These are phyloP conservation scores for Hucho hucho DNA, from an alignment of 2,113 vertebrate genomes.

Conservation along the genomic window DNA sequence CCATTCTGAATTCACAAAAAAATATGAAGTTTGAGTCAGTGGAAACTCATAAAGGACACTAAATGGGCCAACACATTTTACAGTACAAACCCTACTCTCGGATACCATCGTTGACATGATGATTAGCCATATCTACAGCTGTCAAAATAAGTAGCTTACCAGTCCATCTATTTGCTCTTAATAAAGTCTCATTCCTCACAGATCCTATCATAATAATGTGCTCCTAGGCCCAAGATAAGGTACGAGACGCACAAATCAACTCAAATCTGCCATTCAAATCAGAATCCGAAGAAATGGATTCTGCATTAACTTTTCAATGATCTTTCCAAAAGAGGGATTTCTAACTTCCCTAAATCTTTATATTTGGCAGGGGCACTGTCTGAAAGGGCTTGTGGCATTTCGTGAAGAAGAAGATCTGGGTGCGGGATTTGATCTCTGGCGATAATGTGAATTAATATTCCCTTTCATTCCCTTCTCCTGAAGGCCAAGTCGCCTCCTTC, in stretches of 20 bases:
- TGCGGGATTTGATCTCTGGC: conserved; percentile 55
- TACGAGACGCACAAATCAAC: conserved; percentile 31
- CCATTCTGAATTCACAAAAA: background rate
- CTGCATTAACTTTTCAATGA: no score
- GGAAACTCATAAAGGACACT: background rate
- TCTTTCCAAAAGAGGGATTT: no score
- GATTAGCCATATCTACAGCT: conserved; percentile 6
- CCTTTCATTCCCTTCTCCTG: conserved; percentile 31
- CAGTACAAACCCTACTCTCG: conserved; percentile 5
- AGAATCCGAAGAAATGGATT: background rate
- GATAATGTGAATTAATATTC: conserved; percentile 63
- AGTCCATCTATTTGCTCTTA: conserved; percentile 21
- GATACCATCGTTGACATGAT: conserved; percentile 6
- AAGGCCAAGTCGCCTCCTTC: conserved; percentile 51
- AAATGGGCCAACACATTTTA: conserved; percentile 3
- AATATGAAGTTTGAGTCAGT: background rate
- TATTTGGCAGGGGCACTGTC: no score
- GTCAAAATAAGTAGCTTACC: conserved; percentile 14
- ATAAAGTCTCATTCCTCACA: conserved; percentile 35
- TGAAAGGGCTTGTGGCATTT: no score
- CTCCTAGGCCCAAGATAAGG: conserved; percentile 52
- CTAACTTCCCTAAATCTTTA: no score
- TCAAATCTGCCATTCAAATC: conserved; percentile 48
- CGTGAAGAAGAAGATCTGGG: conserved; percentile 24
- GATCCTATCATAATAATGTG: conserved; percentile 51